Evolutionary conservation across 2,797 vertebrate species (phyloP), one percentile per base, ranked within the genome.

Genomic region (Rhyacichthys aspro): DNA sequence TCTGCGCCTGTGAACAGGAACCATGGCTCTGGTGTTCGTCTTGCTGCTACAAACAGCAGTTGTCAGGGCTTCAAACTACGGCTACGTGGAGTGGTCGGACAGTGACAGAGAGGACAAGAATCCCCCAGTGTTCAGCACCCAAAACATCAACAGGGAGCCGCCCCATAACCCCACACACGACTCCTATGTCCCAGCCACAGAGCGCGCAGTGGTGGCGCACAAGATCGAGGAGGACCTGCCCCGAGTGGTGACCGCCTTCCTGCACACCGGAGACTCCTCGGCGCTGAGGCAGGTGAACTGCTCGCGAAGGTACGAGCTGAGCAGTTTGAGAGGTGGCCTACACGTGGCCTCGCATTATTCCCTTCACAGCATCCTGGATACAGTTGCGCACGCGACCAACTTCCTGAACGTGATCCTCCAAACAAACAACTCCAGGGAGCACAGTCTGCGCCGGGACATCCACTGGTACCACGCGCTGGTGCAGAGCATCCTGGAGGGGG

Each of bases 381-480:
- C 95, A 2, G 88, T 98, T 63, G 87, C 94, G 72, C 96, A 97
- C 63, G 94, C 96, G 80, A 92, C 95, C 77, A 96, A 97, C 95
- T 95, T 98, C 85, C 92, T 99, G 39, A 98, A 94, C 77, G 84
- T 89, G 86, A 94, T 98, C 82, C 90, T 97, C 61, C 96, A 96
- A 89, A 88, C 89, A 90, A 93, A 96, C 92, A 91, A 91, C 88
- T 95, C 95, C 55, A 88, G 93, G 49, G 95, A 95, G 77, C 92
- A 92, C 68, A 93, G 88, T 81, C 76, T 92, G 43, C 93, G 89
- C 72, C 90, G 90, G 64, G 96, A 98, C 86, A 68, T 93, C 52
- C 95, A 93, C 76, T 99, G 96, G 97, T 98, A 97, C 81, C 91
- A 93, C 49, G 95, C 96, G 10, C 85, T 99, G 72, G 93, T 97